phyloP scores from a whole-genome alignment of 2,888 invertebrate species.

The Pseudococcus jackbeardsleyi region DNA sequence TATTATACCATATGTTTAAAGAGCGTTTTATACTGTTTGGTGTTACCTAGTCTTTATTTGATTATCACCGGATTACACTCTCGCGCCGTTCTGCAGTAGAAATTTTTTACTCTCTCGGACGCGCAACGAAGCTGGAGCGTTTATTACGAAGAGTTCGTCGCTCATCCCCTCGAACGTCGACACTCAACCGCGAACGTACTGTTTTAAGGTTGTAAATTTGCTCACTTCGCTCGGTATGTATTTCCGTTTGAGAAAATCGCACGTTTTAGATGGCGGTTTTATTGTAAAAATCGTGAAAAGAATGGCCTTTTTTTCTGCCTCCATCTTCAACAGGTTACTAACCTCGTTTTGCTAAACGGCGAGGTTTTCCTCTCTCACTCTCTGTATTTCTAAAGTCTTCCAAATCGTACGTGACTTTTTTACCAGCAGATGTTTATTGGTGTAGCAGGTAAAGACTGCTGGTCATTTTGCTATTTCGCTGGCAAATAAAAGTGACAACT shows the following conservation, averaged over 20 bases:
- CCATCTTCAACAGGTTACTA: conserved; percentile 40
- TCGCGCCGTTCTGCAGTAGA: neutral
- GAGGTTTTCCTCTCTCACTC: neutral
- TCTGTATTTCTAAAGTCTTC: neutral
- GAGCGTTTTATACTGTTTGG: conserved; percentile 37
- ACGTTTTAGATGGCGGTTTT: conserved; percentile 13
- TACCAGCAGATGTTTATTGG: conserved; percentile 43
- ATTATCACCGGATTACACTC: conserved; percentile 30
- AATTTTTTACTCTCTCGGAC: neutral
- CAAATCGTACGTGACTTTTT: conserved; percentile 38
- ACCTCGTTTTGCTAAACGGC: conserved; percentile 22
- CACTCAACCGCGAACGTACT: neutral
- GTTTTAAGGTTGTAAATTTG: conserved; percentile 1
- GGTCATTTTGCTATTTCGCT: neutral
- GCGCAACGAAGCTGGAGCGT: neutral
- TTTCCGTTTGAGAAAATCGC: conserved; percentile 20
- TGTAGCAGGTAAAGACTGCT: neutral
- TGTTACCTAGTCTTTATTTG: conserved; percentile 39
- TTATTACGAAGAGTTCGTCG: too few relatives aligned
- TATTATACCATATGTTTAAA: conserved; percentile 54
- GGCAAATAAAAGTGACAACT: conserved; percentile 30
- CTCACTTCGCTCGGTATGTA: neutral
- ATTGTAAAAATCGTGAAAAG: conserved; percentile 17
- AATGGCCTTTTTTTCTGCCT: conserved; percentile 9
- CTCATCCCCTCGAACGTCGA: neutral